A percentile compares a stretch with the other conserved stretches of the same genome.
These are phyloP conservation scores for Mythimna lalbum DNA, from an alignment of 2,888 invertebrate species.

Conservation along the genomic window DNA sequence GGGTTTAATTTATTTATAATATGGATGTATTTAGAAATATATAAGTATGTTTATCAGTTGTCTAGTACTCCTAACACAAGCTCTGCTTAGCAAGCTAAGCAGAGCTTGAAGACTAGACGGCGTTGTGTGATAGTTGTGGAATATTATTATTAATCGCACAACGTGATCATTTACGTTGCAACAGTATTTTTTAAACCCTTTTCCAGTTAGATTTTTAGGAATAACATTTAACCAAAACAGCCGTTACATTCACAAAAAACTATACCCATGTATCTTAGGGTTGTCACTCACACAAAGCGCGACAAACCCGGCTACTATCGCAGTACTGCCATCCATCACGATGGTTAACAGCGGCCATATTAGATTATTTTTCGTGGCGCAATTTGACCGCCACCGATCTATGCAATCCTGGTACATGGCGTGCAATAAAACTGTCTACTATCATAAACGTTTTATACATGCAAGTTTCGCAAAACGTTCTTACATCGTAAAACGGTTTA, in stretches of 20 bases:
- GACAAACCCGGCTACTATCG: slow-evolving; percentile 39
- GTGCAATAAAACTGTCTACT: background rate
- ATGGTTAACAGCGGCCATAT: slow-evolving; percentile 28
- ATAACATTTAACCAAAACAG: background rate
- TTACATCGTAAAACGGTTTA: background rate
- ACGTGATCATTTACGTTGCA: too few relatives aligned
- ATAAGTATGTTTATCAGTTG: too few relatives aligned
- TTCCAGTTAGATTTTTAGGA: background rate
- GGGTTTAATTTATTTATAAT: too few relatives aligned
- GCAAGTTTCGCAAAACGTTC: background rate
- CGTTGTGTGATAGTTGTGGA: too few relatives aligned
- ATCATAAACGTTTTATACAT: background rate
- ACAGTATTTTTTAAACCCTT: background rate
- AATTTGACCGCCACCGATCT: slow-evolving; percentile 9
- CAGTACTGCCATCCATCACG: slow-evolving; percentile 37
- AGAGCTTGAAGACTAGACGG: too few relatives aligned
- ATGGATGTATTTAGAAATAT: too few relatives aligned
- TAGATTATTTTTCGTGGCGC: slow-evolving; percentile 43
- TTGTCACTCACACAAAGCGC: slow-evolving; percentile 35
- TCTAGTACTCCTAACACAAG: too few relatives aligned
- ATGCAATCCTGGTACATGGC: slow-evolving; percentile 4
- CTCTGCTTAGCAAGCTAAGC: too few relatives aligned
- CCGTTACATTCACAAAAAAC: slow-evolving; percentile 21
- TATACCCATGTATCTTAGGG: slow-evolving; percentile 35
- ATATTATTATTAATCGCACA: too few relatives aligned